These are phyloP conservation scores for Xenotilapia flavipinnis DNA, from an alignment of 2,113 vertebrate species.

Conservation along the genomic window DNA sequence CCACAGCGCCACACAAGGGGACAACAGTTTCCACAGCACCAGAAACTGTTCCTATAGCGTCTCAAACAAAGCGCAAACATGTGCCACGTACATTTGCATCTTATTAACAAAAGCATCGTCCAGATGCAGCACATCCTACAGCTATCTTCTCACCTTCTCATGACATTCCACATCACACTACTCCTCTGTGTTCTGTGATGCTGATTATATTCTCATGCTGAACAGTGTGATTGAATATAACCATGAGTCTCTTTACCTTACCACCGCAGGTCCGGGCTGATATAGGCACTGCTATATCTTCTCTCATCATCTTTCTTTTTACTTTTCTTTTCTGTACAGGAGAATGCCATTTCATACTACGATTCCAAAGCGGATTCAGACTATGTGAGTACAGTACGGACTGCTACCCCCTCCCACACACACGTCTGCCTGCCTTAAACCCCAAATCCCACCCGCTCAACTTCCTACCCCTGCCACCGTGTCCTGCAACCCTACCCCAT, in stretches of 20 bases:
- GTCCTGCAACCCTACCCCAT: conserved; percentile 19
- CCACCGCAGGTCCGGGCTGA: conserved; percentile 32
- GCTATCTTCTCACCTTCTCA: conserved; percentile 34
- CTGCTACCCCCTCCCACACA: conserved; percentile 6
- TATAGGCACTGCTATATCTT: conserved; percentile 60
- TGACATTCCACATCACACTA: conserved; percentile 66
- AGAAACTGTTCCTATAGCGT: conserved; percentile 28
- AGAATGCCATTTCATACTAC: conserved; percentile 92
- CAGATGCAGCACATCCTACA: conserved; percentile 19
- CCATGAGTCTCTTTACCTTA: conserved; percentile 50
- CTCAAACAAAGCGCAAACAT: conserved; percentile 21
- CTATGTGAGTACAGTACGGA: conserved; percentile 81
- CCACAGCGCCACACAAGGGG: not conserved
- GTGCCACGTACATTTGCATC: conserved; percentile 12
- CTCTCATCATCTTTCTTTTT: conserved; percentile 64
- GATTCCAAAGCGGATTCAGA: conserved; percentile 94
- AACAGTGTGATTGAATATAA: conserved; percentile 69
- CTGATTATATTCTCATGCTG: conserved; percentile 73
- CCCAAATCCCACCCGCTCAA: not conserved
- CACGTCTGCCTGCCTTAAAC: conserved; percentile 24
- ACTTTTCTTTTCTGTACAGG: conserved; percentile 77
- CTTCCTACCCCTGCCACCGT: not conserved
- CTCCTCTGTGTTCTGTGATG: conserved; percentile 69
- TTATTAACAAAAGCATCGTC: not conserved
- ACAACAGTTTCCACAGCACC: not conserved